Evolutionary conservation across 1,140 invertebrate genomes (phyloP), one percentile per base, ranked within the genome.

Genomic region (Anastatus disparis): DNA sequence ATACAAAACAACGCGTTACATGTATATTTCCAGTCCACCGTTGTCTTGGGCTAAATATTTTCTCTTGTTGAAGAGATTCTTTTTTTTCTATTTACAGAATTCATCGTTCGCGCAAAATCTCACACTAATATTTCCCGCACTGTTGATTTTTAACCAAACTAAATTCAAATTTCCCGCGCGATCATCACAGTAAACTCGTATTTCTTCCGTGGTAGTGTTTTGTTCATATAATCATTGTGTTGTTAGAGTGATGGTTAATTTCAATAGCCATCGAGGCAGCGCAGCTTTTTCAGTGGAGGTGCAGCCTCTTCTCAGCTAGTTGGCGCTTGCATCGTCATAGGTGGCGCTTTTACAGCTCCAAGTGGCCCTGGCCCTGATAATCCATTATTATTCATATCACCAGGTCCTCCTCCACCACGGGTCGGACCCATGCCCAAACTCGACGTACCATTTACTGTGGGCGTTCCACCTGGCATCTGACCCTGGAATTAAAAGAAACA

Each of bases 341-440:
- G 83, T 1, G 83, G 76, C 27, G 83, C 79, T 76, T 85, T 86
- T 9, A 86, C 83, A 10, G 82, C 74, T 6, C 83, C 85, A n/a
- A 86, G 76, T n/a, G n/a, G n/a, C 2, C 82, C 70, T 3, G 84
- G 82, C 10, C 83, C 85, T 20, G 85, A 85, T 2, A 86, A 73
- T 12, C 85, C 85, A 58, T 86, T 86, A 73, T 86, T 86, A 75
- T 86, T 86, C 84, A 86, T 84, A 59, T 86, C 85, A 3, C 84
- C 85, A 6, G 85, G 85, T 12, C 82, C 81, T 20, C 46, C 59
- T 79, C 79, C 22, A 72, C 74, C 31, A 6, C 8, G 29, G 0
- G 53, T 38, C 61, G 82, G 78, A 8, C 81, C 82, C 6, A 83
- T 78, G 8, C 77, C 77, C 48, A 83, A 79, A 17, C 74, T 71